These are phyloP conservation scores for Apeltes quadracus DNA, from an alignment of 2,113 vertebrate genomes.

Conservation along the genomic window DNA sequence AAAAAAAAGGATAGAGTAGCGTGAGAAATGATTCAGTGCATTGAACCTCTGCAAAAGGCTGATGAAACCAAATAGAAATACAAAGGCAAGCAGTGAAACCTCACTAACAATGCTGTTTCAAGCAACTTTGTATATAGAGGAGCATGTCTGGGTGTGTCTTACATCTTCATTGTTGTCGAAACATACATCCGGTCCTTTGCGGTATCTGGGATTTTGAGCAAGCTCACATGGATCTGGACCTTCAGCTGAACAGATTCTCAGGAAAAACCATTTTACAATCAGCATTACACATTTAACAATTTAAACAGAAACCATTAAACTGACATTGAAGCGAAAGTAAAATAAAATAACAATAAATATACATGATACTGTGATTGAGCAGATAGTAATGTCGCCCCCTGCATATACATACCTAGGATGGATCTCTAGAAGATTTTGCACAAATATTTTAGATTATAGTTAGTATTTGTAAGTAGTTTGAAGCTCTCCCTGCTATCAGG, in stretches of 20 bases:
- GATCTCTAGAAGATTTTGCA: too few relatives aligned
- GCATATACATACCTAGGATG: too few relatives aligned
- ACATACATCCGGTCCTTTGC: slow-evolving; percentile 95
- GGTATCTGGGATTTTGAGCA: slow-evolving; percentile 92
- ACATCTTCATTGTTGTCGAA: slow-evolving; percentile 93
- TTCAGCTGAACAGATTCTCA: slow-evolving; percentile 86
- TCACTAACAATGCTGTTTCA: slow-evolving; percentile 29
- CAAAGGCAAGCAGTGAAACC: slow-evolving; percentile 20
- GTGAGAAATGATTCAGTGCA: slow-evolving; percentile 60
- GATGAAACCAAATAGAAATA: slow-evolving; percentile 64
- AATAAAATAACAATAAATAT: too few relatives aligned
- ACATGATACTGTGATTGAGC: too few relatives aligned
- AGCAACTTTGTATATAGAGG: slow-evolving; percentile 8
- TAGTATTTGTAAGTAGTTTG: too few relatives aligned
- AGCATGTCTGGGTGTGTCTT: slow-evolving; percentile 69
- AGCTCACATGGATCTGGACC: slow-evolving; percentile 95
- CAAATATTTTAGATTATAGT: too few relatives aligned
- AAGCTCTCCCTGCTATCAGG: slow-evolving; percentile 44
- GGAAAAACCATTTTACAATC: slow-evolving; percentile 60
- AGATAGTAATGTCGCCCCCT: too few relatives aligned
- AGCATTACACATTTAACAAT: slow-evolving; percentile 16
- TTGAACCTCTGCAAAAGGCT: slow-evolving; percentile 52
- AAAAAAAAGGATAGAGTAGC: slow-evolving; percentile 31
- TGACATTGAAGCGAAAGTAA: too few relatives aligned
- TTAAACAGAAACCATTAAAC: slow-evolving; percentile 22